Conservation (phyloP, 2,797 vertebrate genomes). For the Amphiprion clarkii region DNA sequence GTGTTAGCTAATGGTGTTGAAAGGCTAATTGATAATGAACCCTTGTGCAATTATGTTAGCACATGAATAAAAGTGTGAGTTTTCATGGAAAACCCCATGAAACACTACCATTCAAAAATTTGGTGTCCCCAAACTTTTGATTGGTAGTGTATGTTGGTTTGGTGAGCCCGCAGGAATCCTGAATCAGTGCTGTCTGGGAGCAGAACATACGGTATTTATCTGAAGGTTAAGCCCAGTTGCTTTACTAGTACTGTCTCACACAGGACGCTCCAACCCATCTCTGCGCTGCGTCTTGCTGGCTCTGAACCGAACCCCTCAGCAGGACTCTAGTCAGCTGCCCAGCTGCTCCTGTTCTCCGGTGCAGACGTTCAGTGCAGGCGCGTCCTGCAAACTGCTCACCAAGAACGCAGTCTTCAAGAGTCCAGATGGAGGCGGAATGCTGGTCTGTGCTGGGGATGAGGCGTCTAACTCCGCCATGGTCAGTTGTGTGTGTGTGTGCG, state of each 20-base stretch:
- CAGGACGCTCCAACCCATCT: slow-evolving; percentile 89
- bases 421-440: slow-evolving; percentile 84
- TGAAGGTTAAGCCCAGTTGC: background rate
- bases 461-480: slow-evolving; percentile 94
- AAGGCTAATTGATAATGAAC: too few species aligned
- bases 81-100: too few species aligned
- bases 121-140: too few species aligned
- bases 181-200: background rate
- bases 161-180: background rate
- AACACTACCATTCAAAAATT: too few species aligned
- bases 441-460: slow-evolving; percentile 96
- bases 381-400: slow-evolving; percentile 93
- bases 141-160: too few species aligned
- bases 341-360: slow-evolving; percentile 89
- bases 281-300: slow-evolving; percentile 94
- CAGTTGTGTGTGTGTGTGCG: background rate
- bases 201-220: background rate
- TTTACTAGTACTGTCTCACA: slow-evolving; percentile 24
- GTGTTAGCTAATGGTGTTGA: too few species aligned
- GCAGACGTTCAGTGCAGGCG: slow-evolving; percentile 92
- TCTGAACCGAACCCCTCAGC: slow-evolving; percentile 84
- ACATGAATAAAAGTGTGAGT: too few species aligned
- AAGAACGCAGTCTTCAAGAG: slow-evolving; percentile 94
- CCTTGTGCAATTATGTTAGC: too few species aligned
- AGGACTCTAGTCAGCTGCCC: slow-evolving; percentile 80